Evolutionary conservation across 2,113 vertebrate species (phyloP).

Genomic region (Calonectris borealis): DNA sequence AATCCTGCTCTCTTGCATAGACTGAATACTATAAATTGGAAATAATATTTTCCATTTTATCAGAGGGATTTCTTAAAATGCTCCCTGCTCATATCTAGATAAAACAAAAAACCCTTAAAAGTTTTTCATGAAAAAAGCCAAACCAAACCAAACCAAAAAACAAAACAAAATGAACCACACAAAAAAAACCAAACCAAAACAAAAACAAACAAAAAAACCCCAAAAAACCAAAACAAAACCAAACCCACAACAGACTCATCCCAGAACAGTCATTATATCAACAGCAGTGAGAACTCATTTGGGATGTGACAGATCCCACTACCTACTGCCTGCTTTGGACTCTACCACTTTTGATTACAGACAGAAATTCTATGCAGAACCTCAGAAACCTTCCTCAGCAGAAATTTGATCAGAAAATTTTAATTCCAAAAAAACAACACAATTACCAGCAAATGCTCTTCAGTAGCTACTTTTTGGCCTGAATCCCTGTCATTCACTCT

Average conservation of each 20-base stretch:
- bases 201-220: too few species aligned
- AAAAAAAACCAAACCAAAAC: background rate
- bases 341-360: background rate
- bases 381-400: background rate
- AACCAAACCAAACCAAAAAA: too few species aligned
- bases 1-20: background rate
- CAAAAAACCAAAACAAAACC: background rate
- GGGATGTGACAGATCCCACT: background rate
- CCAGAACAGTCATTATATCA: background rate
- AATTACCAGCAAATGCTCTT: background rate
- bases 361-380: background rate
- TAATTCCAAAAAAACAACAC: background rate
- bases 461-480: background rate
- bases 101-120: background rate
- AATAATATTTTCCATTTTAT: background rate
- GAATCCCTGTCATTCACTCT: background rate
- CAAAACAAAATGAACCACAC: background rate
- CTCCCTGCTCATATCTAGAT: background rate
- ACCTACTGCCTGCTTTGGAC: background rate
- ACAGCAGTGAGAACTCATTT: background rate
- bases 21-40: background rate
- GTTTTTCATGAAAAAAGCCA: background rate
- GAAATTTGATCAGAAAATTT: background rate
- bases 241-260: background rate
- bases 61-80: background rate